Conservation (phyloP, 2,113 vertebrate species). For the Callipepla squamata region DNA sequence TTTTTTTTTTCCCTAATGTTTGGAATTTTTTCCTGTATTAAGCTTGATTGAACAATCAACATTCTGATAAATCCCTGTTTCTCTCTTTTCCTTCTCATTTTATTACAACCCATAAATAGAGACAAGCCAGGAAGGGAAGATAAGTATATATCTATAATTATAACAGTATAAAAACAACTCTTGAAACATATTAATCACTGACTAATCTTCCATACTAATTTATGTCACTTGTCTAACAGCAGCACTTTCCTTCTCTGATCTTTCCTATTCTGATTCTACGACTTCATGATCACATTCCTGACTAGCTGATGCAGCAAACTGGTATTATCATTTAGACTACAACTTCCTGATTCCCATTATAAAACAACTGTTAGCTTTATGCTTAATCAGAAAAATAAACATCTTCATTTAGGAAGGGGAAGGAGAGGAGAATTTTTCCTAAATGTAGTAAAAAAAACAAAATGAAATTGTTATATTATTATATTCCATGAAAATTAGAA, state of each 20-base stretch:
- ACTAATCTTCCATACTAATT: slow-evolving; percentile 66
- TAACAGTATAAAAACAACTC: slow-evolving; percentile 52
- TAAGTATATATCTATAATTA: slow-evolving; percentile 66
- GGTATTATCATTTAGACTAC: slow-evolving; percentile 8
- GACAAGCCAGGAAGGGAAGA: slow-evolving; percentile 50
- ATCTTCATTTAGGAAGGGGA: not conserved
- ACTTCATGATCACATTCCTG: slow-evolving; percentile 37
- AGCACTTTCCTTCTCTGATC: slow-evolving; percentile 46
- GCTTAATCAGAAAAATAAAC: slow-evolving; percentile 3
- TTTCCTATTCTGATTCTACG: slow-evolving; percentile 58
- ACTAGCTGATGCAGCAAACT: slow-evolving; percentile 42
- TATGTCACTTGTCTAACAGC: slow-evolving; percentile 55
- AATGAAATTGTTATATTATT: not conserved
- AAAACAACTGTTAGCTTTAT: slow-evolving; percentile 22
- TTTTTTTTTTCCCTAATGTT: not conserved
- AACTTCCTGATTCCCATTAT: slow-evolving; percentile 49
- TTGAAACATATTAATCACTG: slow-evolving; percentile 69
- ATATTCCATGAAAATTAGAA: not conserved
- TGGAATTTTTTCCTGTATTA: slow-evolving; percentile 28
- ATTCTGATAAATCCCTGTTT: slow-evolving; percentile 50
- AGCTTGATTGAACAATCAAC: slow-evolving; percentile 60
- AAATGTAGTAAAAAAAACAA: not conserved
- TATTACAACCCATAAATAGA: slow-evolving; percentile 64
- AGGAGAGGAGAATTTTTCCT: not conserved
- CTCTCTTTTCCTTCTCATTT: slow-evolving; percentile 23